Conservation (phyloP, 37 sponge, comb jelly and placozoan species). For the Cliona cf. orientalis region DNA sequence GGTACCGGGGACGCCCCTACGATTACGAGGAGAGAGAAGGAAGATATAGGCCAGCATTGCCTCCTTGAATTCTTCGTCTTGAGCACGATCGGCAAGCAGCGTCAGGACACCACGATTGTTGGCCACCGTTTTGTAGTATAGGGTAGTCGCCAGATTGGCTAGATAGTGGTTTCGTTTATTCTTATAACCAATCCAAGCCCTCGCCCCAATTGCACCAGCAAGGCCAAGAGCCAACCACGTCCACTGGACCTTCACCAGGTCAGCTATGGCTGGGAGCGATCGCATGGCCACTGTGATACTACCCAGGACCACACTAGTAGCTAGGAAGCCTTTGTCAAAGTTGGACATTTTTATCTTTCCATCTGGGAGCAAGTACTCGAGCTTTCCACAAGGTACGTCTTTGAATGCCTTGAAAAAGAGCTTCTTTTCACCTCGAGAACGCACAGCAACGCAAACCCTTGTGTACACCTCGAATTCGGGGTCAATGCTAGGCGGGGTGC, state of each 20-base stretch:
- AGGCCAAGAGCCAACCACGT: constrained; percentile 49
- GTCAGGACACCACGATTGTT: constrained; percentile 90
- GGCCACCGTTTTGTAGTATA: constrained; percentile 85
- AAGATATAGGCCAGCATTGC: constrained; percentile 83
- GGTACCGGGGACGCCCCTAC: constrained; percentile 64
- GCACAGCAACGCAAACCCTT: constrained; percentile 80
- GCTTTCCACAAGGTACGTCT: constrained; percentile 65
- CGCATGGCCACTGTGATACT: constrained; percentile 2
- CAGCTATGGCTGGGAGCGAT: constrained; percentile 24
- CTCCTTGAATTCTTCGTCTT: constrained; percentile 90
- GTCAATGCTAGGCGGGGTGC: background rate
- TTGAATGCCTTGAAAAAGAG: constrained; percentile 82
- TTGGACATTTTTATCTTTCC: constrained; percentile 85
- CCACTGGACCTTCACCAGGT: constrained; percentile 42
- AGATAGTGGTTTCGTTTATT: constrained; percentile 91
- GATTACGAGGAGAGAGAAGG: constrained; percentile 72
- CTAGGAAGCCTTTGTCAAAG: constrained; percentile 60
- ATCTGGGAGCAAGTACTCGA: constrained; percentile 85
- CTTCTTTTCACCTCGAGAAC: constrained; percentile 62
- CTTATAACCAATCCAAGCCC: constrained; percentile 83
- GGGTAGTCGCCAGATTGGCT: constrained; percentile 65
- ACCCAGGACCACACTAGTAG: constrained; percentile 48
- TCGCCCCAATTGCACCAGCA: constrained; percentile 51
- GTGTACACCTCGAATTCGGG: constrained; percentile 36
- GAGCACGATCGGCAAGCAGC: constrained; percentile 79